Evolutionary conservation across 2,888 invertebrate species (phyloP), one percentile per base, ranked within the genome.

Genomic region (Drosophila percnosoma): DNA sequence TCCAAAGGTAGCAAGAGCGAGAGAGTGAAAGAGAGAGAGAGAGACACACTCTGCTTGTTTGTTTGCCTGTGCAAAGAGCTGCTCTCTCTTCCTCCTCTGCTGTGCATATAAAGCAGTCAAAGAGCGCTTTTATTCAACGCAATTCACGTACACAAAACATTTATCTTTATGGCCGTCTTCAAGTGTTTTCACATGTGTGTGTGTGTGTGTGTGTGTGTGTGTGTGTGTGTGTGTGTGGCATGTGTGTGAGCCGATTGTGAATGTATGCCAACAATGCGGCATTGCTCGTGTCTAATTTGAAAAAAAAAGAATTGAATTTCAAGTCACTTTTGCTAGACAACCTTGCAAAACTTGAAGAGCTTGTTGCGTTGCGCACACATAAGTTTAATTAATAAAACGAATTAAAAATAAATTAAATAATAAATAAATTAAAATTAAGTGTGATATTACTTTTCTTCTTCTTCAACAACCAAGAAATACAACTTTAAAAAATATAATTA

Each of bases 131-230:
- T 88, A 90, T 89, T 90, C 87, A 87, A 84, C 87, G 75, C 87
- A 90, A 90, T 89, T 83, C 88, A 88, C 88, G 90, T 89, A 84
- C 81, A 89, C 90, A 89, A 90, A 88, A 84, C 89, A 88, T 90
- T 88, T 88, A 90, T 90, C 89, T 87, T 88, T 87, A 89, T 85
- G 85, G 75, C 80, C 82, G 82, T 81, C 87, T 88, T 90, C 77
- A 86, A 89, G 86, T 88, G 78, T 73, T 68, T 68, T 61, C 52
- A 48, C 63, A 59, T 67, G 63, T 78, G 49, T 64, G 52, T 55
- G 53, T 45, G 27, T 58, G 34, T 21, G 21, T 21, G 21, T 21
- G 53, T 45, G 27, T 58, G 34, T 21, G 21, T 21, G 21, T 21
- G 24, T 34, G 38, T 33, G 31, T 67, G 63, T 75, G 51, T 64